Evolutionary conservation across 2,797 vertebrate genomes (phyloP).

Genomic region (Brachyalestes nurse): DNA sequence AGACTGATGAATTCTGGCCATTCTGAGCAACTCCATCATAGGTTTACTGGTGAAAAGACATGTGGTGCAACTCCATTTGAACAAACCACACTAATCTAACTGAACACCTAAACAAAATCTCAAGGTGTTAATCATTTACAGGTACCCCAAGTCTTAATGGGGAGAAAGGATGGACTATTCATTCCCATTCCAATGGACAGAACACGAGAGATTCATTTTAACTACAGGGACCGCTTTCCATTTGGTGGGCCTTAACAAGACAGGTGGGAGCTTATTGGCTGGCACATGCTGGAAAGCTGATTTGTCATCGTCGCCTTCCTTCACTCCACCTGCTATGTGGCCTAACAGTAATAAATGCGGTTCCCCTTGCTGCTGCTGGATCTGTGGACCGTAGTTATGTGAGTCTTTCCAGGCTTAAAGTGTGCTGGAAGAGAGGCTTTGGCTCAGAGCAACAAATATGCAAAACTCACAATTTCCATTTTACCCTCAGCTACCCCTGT

Average conservation of each 20-base stretch:
- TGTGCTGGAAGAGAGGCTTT: not conserved
- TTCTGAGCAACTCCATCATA: slow-evolving; percentile 10
- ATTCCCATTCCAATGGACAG: not conserved
- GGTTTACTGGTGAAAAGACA: not conserved
- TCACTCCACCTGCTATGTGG: slow-evolving; percentile 37
- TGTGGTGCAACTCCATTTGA: not conserved
- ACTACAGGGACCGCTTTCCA: not conserved
- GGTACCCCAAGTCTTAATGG: not conserved
- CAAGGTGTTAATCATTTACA: not conserved
- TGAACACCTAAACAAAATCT: not conserved
- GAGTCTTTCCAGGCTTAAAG: slow-evolving; percentile 4
- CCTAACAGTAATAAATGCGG: slow-evolving; percentile 32
- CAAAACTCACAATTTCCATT: not conserved
- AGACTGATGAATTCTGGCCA: slow-evolving; percentile 31
- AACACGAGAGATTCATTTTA: not conserved
- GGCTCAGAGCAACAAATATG: slow-evolving; percentile 7
- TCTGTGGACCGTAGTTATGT: slow-evolving; percentile 3
- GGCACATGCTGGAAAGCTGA: slow-evolving; percentile 9
- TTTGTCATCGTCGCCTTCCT: slow-evolving; percentile 38
- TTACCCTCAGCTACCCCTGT: not conserved
- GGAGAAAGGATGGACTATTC: not conserved
- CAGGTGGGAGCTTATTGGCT: slow-evolving; percentile 6
- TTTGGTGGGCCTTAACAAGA: not conserved
- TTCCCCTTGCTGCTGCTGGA: slow-evolving; percentile 8
- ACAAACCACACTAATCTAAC: not conserved